A percentile compares a stretch with the other conserved stretches of the same genome.
phyloP scores from a whole-genome alignment of 2,797 vertebrate species.

The Poeciliopsis presidionis region DNA sequence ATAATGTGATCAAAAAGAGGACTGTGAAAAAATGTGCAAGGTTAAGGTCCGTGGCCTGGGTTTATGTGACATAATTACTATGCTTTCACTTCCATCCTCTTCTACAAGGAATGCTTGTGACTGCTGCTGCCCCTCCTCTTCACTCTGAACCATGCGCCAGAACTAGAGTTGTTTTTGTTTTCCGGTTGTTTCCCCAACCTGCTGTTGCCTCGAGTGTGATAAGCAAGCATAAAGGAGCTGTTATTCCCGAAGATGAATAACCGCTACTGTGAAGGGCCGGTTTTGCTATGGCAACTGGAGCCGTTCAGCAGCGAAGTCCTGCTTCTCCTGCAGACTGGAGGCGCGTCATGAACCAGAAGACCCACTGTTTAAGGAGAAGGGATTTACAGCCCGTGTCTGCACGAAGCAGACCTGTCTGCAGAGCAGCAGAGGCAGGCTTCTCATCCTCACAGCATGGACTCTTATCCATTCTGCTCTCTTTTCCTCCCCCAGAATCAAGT shows the following conservation, averaged over 20 bases:
- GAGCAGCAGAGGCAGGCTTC: constrained; percentile 46
- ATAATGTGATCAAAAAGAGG: constrained; percentile 52
- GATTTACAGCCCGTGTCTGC: constrained; percentile 44
- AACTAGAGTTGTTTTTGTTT: constrained; percentile 18
- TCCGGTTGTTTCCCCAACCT: constrained; percentile 41
- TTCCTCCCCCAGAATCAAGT: constrained; percentile 68
- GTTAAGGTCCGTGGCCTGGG: constrained; percentile 12
- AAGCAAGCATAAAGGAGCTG: constrained; percentile 16
- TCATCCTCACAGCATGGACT: constrained; percentile 54
- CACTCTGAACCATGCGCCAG: background rate
- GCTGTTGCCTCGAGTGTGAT: constrained; percentile 29
- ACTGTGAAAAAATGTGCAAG: constrained; percentile 44
- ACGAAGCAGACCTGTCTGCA: constrained; percentile 43
- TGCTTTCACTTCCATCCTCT: constrained; percentile 23
- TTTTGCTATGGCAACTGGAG: constrained; percentile 62
- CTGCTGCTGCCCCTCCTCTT: constrained; percentile 1
- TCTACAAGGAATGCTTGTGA: constrained; percentile 8
- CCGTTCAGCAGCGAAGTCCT: constrained; percentile 31
- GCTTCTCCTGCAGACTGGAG: constrained; percentile 26
- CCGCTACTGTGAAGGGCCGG: background rate
- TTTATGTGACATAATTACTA: constrained; percentile 53
- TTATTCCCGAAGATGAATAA: constrained; percentile 44
- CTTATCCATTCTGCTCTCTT: constrained; percentile 52
- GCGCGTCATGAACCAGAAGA: constrained; percentile 37
- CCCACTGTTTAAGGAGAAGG: constrained; percentile 29